Base-by-base conservation (phyloP, 1,140 invertebrate species). In the Stratiolaelaps scimitus region DNA sequence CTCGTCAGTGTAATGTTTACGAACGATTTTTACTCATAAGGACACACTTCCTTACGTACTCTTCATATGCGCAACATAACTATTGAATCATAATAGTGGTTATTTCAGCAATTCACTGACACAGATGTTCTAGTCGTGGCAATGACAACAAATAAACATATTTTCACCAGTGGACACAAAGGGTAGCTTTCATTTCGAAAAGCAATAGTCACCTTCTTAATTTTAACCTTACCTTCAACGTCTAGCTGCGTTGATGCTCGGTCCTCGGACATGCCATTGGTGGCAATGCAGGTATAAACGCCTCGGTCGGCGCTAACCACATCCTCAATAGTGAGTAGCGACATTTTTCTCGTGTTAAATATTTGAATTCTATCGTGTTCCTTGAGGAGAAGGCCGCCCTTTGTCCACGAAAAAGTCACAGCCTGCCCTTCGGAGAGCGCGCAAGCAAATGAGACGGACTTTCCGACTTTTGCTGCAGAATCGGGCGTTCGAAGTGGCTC, bases 401-500 rank as follows among this genome's bases (percentile, higher is more conserved):
- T 60, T 26, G 23, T 60, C 23, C 23, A 60, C 53, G 53, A 60
- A 26, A 20, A 60, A 2, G 23, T 23, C 26, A 60, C 34, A 60
- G 17, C 34, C 53, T 26, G 26, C 15, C 53, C 53, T 34, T 60
- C 53, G 26, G 23, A 60, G 4, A 23, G 26, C 23, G 53, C 26
- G 15, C 53, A 60, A 29, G 53, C 28, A 28, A 48, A 48, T 7
- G 47, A 19, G 7, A 28, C 47, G 20, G 23, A 60, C 26, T 17
- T 60, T 17, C 53, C 53, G 1, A 60, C 53, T 60, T 34, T 60
- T 6, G 53, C 34, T 10, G 10, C 34, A 23, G 23, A 60, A 15
- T 60, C 53, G 15, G 53, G 53, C 26, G 23, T 23, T 17, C 47
- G 47, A 4, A 26, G 26, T 34, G 15, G 26, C 13, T 60, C 23